Base-by-base conservation (phyloP, 1,140 invertebrate species). In the Cydia splendana region DNA sequence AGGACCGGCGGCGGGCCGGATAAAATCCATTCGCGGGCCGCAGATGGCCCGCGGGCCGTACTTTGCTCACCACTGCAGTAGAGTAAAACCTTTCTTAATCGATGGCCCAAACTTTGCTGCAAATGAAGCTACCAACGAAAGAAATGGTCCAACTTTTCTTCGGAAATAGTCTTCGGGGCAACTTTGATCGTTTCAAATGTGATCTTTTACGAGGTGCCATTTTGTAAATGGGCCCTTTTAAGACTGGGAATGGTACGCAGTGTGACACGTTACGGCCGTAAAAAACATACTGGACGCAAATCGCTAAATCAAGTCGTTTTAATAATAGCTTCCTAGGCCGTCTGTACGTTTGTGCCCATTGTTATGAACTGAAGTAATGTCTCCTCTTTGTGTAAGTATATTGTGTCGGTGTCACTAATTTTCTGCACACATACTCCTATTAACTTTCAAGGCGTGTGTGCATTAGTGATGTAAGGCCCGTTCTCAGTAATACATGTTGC, bases 91-190 rank as follows among this genome's bases (percentile, higher is more conserved):
- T 71, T 65, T 76, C 79, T 78, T 76, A 75, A 80, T 80, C 75
- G 76, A 75, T 69, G 53, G 12, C 77, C 51, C 13, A 75, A 78
- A 78, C 6, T 80, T 76, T 76, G 34, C 53, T 65, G 71, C 45
- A 71, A 71, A 42, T 71, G 34, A 71, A 71, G 28, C 24, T 15
- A 74, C 28, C 57, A 9, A 45, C 20, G 69, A 48, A 75, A 78
- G 48, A 48, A 78, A 80, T 80, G 34, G 73, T 75, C 75, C 45
- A 77, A 78, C 76, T 80, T 80, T 80, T 79, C 75, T 51, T 62
- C 53, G 42, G 57, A 69, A 34, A 45, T 74, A 62, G 45, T 48
- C 53, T 76, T 62, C n/a, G 18, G 38, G 42, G 10, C 30, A 71
- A 71, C 45, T 34, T 65, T 67, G 67, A 76, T 75, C 24, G 75